A percentile compares a stretch with the other conserved stretches of the same genome.
phyloP scores from a whole-genome alignment of 2,888 invertebrate genomes.

The Chaitophorus viminalis region DNA sequence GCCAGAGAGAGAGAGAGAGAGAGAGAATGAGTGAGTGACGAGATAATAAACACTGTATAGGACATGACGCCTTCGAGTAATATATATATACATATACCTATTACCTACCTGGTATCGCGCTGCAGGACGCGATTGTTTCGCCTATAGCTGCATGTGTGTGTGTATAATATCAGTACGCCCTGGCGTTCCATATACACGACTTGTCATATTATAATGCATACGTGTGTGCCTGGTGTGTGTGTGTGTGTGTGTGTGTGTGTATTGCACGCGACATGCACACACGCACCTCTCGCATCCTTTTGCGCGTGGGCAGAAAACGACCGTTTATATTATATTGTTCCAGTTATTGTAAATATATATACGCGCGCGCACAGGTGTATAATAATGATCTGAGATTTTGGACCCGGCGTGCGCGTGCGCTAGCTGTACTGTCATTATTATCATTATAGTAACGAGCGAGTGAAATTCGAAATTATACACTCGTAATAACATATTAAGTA shows the following conservation, averaged over 20 bases:
- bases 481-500: neutral
- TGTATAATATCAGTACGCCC: neutral
- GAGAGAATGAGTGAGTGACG: neutral
- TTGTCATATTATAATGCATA: neutral
- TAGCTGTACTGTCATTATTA: neutral
- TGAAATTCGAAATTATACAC: constrained; percentile 45
- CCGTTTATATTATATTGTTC: constrained; percentile 52
- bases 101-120: too few relatives aligned
- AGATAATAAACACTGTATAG: neutral
- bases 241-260: neutral
- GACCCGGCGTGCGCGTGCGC: neutral
- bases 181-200: neutral
- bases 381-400: constrained; percentile 35
- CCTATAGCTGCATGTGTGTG: neutral
- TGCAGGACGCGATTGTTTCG: neutral
- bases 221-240: too few relatives aligned
- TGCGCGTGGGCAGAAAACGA: constrained; percentile 51
- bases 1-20: neutral
- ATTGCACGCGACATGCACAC: neutral
- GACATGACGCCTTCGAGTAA: neutral
- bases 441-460: constrained; percentile 42
- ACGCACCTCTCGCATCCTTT: neutral
- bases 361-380: constrained; percentile 4
- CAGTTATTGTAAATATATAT: too few relatives aligned
- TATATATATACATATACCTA: too few relatives aligned